Evolutionary conservation across 2,888 invertebrate species (phyloP), one percentile per base, ranked within the genome.

Genomic region (Anarsia innoxiella): DNA sequence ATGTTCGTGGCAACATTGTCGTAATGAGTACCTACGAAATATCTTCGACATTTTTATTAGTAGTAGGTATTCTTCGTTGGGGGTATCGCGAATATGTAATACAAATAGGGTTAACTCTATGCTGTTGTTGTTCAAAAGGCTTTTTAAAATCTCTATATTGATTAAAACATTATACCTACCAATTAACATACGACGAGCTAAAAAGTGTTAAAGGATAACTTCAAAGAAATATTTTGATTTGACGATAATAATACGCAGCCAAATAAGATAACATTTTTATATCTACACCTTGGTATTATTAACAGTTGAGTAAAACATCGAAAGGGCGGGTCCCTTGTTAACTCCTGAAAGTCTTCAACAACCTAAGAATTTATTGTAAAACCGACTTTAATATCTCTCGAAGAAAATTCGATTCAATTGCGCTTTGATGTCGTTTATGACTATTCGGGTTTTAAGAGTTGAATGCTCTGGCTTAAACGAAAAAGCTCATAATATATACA

Each of bases 401-500:
- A 1, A 40, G 43, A 38, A 46, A 42, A 28, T 36, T 38, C 9
- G 36, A 53, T 55, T 69, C 36, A 40, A 37, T 37, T 49, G 45
- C 19, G 11, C 31, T 28, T 3, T 12, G n/a, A 31, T 37, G 42
- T 42, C 34, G 41, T 35, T 41, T 68, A 59, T 13, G 46, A 42
- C 60, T 28, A 36, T 71, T 57, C 56, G 12, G 23, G 30, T 41
- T 41, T 11, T 46, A 36, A 33, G 39, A 31, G 31, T 37, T 25
- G 40, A 49, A 52, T 54, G 56, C 56, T 66, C 62, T 56, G 67
- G 65, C 66, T 74, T 76, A 69, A 77, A 77, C 73, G 77, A 77
- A 82, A 82, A 82, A 71, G 73, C 79, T 83, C 85, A 79, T 85
- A 86, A 84, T 73, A 63, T 80, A 74, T 65, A 74, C 74, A 75